Base-by-base conservation (phyloP, 1,140 invertebrate genomes). In the Spodoptera frugiperda region DNA sequence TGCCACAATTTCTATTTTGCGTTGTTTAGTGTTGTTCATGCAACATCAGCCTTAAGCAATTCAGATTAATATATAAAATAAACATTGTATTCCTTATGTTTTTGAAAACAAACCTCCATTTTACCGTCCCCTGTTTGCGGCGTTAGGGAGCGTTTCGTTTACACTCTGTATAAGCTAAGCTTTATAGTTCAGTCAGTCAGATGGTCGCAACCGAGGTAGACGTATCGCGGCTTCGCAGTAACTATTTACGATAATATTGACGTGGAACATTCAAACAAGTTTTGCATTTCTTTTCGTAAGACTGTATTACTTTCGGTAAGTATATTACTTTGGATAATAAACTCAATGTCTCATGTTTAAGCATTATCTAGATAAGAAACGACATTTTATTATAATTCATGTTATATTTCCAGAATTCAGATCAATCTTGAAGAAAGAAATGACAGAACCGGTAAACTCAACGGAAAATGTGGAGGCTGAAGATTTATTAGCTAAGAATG, bases 31-130 rank as follows among this genome's bases (percentile, higher is more conserved):
- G n/a, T n/a, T n/a, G n/a, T n/a, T n/a, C n/a, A n/a, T n/a, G n/a
- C n/a, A n/a, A n/a, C n/a, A n/a, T n/a, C n/a, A n/a, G n/a, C n/a
- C n/a, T n/a, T n/a, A n/a, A n/a, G n/a, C n/a, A n/a, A n/a, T n/a
- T n/a, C n/a, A n/a, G n/a, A n/a, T n/a, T n/a, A n/a, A n/a, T 11
- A 80, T 15, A 15, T n/a, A 15, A 77, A 89, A 91, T 70, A 90
- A 92, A 73, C 88, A 91, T 46, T 93, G 92, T 91, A 87, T 78
- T 44, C 48, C 82, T n/a, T n/a, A n/a, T n/a, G n/a, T n/a, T n/a
- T n/a, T n/a, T n/a, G n/a, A n/a, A n/a, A n/a, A n/a, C n/a, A n/a
- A n/a, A n/a, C n/a, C n/a, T n/a, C n/a, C n/a, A n/a, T 0, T 82
- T 71, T 1, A n/a, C n/a, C n/a, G n/a, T n/a, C n/a, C n/a, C n/a